phyloP scores from a whole-genome alignment of 2,113 vertebrate species.

The Suncus etruscus region DNA sequence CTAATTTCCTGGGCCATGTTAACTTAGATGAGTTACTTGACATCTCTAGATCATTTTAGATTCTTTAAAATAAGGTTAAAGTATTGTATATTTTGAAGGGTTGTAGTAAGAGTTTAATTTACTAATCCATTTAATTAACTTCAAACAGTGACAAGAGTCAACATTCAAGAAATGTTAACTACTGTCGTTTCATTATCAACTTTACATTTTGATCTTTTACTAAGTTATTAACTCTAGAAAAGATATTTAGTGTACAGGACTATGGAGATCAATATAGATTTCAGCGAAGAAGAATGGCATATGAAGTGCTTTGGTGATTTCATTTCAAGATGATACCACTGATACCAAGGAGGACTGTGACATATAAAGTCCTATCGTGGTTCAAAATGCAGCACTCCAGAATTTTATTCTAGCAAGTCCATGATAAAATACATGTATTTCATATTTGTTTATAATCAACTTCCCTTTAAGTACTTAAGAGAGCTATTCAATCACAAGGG shows the following conservation, averaged over 20 bases:
- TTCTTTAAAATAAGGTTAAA: slow-evolving; percentile 25
- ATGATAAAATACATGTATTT: slow-evolving; percentile 24
- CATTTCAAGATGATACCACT: not conserved
- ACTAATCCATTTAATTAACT: slow-evolving; percentile 10
- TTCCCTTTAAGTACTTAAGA: slow-evolving; percentile 64
- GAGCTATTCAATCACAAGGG: slow-evolving; percentile 60
- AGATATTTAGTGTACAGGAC: slow-evolving; percentile 40
- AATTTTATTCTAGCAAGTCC: slow-evolving; percentile 29
- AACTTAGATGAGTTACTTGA: not conserved
- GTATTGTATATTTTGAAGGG: slow-evolving; percentile 1
- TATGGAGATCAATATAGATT: not conserved
- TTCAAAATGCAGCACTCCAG: slow-evolving; percentile 39
- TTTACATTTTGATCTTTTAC: slow-evolving; percentile 30
- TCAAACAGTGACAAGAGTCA: slow-evolving; percentile 29
- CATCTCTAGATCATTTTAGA: slow-evolving; percentile 27
- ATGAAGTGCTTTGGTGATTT: slow-evolving; percentile 37
- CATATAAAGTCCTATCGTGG: not conserved
- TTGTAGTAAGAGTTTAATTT: slow-evolving; percentile 12
- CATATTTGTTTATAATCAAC: slow-evolving; percentile 50
- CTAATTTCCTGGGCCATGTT: slow-evolving; percentile 11
- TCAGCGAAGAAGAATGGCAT: slow-evolving; percentile 19
- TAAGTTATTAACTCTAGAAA: not conserved
- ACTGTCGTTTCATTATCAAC: not conserved
- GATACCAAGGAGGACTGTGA: not conserved
- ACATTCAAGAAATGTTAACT: not conserved